These are phyloP conservation scores for Microctenopoma steveboyesi DNA, from an alignment of 2,797 vertebrate species.

Conservation along the genomic window DNA sequence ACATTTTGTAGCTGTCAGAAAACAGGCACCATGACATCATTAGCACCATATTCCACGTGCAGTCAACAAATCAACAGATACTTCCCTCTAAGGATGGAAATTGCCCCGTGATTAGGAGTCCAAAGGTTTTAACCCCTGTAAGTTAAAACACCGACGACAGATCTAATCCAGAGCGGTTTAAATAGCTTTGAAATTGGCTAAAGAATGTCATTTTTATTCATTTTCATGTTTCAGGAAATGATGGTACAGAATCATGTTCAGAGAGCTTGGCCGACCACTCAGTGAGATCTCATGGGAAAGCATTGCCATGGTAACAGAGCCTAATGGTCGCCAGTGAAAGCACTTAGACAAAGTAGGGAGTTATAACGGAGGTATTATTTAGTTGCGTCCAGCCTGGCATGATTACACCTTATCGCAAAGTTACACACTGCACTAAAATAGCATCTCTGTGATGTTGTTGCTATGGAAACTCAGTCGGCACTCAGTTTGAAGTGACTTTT, in stretches of 20 bases:
- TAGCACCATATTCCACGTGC: not conserved
- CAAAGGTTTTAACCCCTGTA: not conserved
- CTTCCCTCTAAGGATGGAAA: not conserved
- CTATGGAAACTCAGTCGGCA: constrained; percentile 69
- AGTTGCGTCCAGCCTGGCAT: constrained; percentile 66
- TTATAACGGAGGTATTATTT: constrained; percentile 75
- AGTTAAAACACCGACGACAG: not conserved
- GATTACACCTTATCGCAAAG: constrained; percentile 77
- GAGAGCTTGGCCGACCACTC: constrained; percentile 53
- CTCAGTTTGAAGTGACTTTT: constrained; percentile 61
- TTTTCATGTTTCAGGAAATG: constrained; percentile 42
- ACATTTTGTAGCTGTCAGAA: not conserved
- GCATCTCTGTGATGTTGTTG: constrained; percentile 75
- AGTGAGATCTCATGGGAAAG: constrained; percentile 63
- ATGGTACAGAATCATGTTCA: constrained; percentile 53
- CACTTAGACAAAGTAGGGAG: constrained; percentile 78
- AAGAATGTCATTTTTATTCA: constrained; percentile 20
- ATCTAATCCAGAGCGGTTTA: not conserved
- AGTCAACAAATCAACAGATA: not conserved
- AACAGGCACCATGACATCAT: constrained; percentile 2
- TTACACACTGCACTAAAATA: constrained; percentile 75
- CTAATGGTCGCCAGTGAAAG: constrained; percentile 73
- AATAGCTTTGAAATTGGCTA: constrained; percentile 9
- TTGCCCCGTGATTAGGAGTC: not conserved
- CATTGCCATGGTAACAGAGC: constrained; percentile 76